A percentile compares a stretch with the other conserved stretches of the same genome.
Conservation (phyloP, 2,888 invertebrate genomes). For the Scrobipalpa costella region DNA sequence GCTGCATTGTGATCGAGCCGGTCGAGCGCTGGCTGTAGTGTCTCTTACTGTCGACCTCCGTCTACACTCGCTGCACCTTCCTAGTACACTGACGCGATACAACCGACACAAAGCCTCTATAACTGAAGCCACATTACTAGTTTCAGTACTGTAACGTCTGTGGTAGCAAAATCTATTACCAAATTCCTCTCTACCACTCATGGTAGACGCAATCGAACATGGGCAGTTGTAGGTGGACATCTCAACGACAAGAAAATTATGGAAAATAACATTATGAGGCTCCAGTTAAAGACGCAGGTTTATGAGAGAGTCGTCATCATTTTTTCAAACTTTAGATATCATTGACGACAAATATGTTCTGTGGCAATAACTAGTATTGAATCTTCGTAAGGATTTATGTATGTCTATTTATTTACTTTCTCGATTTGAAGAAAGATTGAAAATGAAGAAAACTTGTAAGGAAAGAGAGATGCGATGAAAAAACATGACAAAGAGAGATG, state of each 20-base stretch:
- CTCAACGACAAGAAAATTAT: no score
- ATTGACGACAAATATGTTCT: conserved; percentile 44
- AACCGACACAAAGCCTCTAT: conserved; percentile 24
- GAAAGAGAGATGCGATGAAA: neutral
- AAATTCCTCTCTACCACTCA: no score
- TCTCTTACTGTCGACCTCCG: conserved; percentile 53
- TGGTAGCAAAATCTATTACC: no score
- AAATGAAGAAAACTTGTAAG: neutral
- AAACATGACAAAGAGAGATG: neutral
- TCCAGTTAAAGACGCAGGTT: neutral
- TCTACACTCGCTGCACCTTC: conserved; percentile 57
- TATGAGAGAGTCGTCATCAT: conserved; percentile 13
- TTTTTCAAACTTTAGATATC: conserved; percentile 38
- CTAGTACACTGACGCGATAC: conserved; percentile 37
- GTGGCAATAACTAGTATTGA: conserved; percentile 55
- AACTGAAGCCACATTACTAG: neutral
- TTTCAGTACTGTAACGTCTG: no score
- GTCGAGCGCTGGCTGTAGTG: conserved; percentile 48
- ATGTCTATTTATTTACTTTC: conserved; percentile 31
- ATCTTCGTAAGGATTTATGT: conserved; percentile 29
- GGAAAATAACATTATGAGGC: neutral
- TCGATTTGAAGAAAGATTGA: conserved; percentile 1
- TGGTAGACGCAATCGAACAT: no score
- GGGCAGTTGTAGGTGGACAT: no score
- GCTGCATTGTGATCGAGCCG: conserved; percentile 77